A percentile compares a stretch with the other conserved stretches of the same genome.
Evolutionary conservation across 2,797 vertebrate genomes (phyloP).

Genomic region (Poliocrania exsul): DNA sequence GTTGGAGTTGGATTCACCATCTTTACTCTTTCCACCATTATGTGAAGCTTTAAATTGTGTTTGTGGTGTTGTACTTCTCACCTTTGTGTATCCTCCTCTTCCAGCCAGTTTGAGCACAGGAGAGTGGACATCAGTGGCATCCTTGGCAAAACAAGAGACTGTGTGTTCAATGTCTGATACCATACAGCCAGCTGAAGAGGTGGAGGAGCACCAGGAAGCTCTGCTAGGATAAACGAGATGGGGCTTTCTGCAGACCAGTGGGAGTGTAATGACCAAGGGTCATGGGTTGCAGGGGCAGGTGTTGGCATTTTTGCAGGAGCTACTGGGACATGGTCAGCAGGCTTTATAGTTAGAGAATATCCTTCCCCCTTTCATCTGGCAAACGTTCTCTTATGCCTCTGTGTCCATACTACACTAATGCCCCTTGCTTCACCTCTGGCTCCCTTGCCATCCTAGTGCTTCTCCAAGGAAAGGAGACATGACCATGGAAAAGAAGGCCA

Average conservation of each 20-base stretch:
- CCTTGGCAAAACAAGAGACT: background rate
- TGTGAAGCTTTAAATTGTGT: background rate
- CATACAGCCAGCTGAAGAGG: background rate
- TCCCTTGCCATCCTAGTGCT: background rate
- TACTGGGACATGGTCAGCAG: accelerated
- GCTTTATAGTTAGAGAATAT: background rate
- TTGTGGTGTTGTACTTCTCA: background rate
- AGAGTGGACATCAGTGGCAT: background rate
- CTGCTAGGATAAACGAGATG: background rate
- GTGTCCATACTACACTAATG: accelerated
- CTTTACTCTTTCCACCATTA: accelerated
- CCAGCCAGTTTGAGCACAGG: background rate
- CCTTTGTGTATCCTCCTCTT: background rate
- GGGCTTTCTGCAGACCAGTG: background rate
- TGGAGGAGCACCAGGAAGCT: background rate
- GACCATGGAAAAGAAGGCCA: background rate
- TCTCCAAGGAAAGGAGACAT: background rate
- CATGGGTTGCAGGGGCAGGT: accelerated
- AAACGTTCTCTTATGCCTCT: background rate
- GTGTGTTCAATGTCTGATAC: background rate
- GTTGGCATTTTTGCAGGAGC: background rate
- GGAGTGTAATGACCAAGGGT: background rate
- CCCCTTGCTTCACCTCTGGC: accelerated
- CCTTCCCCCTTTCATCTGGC: background rate
- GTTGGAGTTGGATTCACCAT: background rate